A percentile compares a stretch with the other conserved stretches of the same genome.
Conservation (phyloP, 2,797 vertebrate species). For the Urocyon cinereoargenteus region DNA sequence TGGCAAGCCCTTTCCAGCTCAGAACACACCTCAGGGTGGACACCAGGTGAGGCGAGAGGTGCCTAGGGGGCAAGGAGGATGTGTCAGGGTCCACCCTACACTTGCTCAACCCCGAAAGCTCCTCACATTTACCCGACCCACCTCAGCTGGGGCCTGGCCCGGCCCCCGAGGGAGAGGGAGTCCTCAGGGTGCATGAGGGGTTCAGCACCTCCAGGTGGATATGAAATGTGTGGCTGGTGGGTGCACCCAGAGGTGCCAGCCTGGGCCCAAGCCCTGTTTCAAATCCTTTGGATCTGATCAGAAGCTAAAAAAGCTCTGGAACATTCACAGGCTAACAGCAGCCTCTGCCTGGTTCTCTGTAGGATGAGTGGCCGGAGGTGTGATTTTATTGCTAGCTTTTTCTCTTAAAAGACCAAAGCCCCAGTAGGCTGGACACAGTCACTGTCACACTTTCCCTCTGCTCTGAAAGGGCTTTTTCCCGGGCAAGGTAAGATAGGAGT, state of each 20-base stretch:
- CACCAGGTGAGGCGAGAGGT: neutral
- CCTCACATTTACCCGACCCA: neutral
- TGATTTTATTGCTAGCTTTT: neutral
- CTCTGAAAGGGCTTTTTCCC: neutral
- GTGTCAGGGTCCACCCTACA: fast-evolving
- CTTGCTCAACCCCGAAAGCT: neutral
- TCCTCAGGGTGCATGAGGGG: neutral
- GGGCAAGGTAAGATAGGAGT: too few relatives aligned
- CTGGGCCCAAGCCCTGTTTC: neutral
- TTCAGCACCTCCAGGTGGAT: neutral
- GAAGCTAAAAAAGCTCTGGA: neutral
- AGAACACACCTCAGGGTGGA: fast-evolving
- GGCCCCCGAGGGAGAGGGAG: neutral
- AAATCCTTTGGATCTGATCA: neutral
- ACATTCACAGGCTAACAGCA: too few relatives aligned
- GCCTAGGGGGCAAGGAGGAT: neutral
- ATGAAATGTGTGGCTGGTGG: neutral
- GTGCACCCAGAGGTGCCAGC: neutral
- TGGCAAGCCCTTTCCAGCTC: neutral
- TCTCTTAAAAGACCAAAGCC: conserved; percentile 20
- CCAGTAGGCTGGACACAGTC: neutral
- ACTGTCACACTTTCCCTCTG: neutral
- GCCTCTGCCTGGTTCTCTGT: neutral
- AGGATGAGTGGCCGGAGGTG: neutral
- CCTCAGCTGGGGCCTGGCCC: neutral